These are phyloP conservation scores for Sinonovacula constricta DNA, from an alignment of 1,140 invertebrate genomes.

Conservation along the genomic window DNA sequence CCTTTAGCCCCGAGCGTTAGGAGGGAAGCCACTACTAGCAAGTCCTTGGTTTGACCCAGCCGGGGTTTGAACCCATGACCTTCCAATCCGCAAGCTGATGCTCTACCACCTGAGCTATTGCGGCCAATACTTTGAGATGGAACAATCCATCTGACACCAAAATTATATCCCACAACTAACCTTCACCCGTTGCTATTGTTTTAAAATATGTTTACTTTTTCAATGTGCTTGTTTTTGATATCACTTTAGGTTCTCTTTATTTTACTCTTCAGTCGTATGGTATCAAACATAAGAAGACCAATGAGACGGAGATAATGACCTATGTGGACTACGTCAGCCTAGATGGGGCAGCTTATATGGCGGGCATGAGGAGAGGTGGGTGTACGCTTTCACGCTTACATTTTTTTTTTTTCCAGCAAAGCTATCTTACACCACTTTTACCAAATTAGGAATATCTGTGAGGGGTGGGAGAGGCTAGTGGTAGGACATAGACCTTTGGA, in stretches of 20 bases:
- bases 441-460: too few species aligned
- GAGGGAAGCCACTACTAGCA: too few species aligned
- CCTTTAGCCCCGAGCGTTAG: too few species aligned
- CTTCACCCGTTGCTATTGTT: background rate
- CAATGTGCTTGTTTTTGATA: background rate
- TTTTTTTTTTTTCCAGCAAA: background rate
- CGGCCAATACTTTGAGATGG: background rate
- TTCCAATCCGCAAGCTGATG: too few species aligned
- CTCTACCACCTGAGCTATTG: too few species aligned
- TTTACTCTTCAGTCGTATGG: slow-evolving; percentile 89
- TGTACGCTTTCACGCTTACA: background rate
- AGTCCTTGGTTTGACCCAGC: too few species aligned
- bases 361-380: slow-evolving; percentile 93
- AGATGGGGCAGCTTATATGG: slow-evolving; percentile 91
- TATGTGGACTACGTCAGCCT: slow-evolving; percentile 97
- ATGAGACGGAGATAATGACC: slow-evolving; percentile 94
- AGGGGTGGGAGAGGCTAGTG: too few species aligned
- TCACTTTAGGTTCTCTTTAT: background rate
- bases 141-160: background rate
- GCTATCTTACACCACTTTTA: too few species aligned
- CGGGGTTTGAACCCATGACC: too few species aligned
- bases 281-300: slow-evolving; percentile 95
- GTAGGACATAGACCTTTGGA: too few species aligned
- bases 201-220: background rate
- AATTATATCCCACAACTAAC: background rate